A percentile compares a stretch with the other conserved stretches of the same genome.
Evolutionary conservation across 2,888 invertebrate species (phyloP).

Genomic region (Sympetrum striolatum): DNA sequence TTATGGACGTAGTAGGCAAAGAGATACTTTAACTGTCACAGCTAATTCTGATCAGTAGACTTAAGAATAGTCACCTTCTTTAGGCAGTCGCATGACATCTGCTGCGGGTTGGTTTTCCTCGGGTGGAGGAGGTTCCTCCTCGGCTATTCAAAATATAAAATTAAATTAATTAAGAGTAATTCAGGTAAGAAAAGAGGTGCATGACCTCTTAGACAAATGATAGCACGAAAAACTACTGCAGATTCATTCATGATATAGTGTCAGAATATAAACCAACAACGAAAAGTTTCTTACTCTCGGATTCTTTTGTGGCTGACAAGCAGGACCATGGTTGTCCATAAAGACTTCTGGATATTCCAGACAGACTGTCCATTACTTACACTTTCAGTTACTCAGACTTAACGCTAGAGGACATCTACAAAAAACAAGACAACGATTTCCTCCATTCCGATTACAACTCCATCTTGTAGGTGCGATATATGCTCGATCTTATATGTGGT

Average conservation of each 20-base stretch:
- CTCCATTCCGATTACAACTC: background rate
- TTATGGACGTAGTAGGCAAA: too few relatives aligned
- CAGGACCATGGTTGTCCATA: slow-evolving; percentile 30
- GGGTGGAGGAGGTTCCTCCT: background rate
- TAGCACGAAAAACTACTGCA: background rate
- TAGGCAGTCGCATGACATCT: slow-evolving; percentile 33
- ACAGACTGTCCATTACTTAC: slow-evolving; percentile 12
- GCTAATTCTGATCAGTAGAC: background rate
- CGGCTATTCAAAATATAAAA: background rate
- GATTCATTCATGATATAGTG: too few relatives aligned
- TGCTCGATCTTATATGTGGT: too few relatives aligned
- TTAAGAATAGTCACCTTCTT: slow-evolving; percentile 34
- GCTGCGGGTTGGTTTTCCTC: slow-evolving; percentile 13
- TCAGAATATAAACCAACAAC: background rate
- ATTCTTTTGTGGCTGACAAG: background rate
- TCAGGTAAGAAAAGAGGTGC: background rate
- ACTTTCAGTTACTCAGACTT: background rate
- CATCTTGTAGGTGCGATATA: slow-evolving; percentile 3
- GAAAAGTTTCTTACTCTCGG: background rate
- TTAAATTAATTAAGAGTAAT: background rate
- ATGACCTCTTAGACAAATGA: background rate
- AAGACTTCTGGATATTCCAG: background rate
- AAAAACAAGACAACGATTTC: background rate
- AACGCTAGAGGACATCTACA: slow-evolving; percentile 20
- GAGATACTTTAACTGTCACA: background rate